phyloP scores from a whole-genome alignment of 2,888 invertebrate genomes.

The Ypsolopha sequella region DNA sequence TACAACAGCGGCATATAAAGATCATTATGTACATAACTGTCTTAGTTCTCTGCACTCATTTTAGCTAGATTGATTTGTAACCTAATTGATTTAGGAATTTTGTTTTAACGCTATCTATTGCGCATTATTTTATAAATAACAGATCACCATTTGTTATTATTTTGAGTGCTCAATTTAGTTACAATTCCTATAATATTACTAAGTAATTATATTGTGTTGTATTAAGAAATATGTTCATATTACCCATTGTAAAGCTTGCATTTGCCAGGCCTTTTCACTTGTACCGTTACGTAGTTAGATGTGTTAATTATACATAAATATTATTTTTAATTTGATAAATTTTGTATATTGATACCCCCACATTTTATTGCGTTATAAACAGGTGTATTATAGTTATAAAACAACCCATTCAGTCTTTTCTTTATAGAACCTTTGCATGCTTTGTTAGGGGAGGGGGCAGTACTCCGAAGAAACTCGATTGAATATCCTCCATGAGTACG shows the following conservation, averaged over 20 bases:
- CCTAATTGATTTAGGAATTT: background rate
- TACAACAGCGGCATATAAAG: background rate
- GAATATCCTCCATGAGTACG: no score
- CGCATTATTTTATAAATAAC: background rate
- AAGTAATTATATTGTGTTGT: background rate
- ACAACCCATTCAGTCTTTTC: slow-evolving; percentile 19
- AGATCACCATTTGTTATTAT: background rate
- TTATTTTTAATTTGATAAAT: slow-evolving; percentile 34
- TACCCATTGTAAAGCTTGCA: slow-evolving; percentile 26
- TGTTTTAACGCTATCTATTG: background rate
- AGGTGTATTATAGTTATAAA: slow-evolving; percentile 62
- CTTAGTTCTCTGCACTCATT: background rate
- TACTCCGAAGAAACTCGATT: background rate
- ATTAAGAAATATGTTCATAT: background rate
- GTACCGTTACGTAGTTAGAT: slow-evolving; percentile 23
- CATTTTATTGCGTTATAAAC: slow-evolving; percentile 54
- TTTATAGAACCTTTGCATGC: background rate
- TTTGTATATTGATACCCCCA: slow-evolving; percentile 59
- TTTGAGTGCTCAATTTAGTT: slow-evolving; percentile 52
- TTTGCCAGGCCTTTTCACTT: slow-evolving; percentile 36
- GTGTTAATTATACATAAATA: slow-evolving; percentile 32
- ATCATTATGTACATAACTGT: background rate
- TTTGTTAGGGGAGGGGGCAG: no score
- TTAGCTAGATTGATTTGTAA: no score
- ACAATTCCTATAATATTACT: slow-evolving; percentile 4